phyloP scores from a whole-genome alignment of 2,797 vertebrate species.

The Helicolenus hilgendorfi region DNA sequence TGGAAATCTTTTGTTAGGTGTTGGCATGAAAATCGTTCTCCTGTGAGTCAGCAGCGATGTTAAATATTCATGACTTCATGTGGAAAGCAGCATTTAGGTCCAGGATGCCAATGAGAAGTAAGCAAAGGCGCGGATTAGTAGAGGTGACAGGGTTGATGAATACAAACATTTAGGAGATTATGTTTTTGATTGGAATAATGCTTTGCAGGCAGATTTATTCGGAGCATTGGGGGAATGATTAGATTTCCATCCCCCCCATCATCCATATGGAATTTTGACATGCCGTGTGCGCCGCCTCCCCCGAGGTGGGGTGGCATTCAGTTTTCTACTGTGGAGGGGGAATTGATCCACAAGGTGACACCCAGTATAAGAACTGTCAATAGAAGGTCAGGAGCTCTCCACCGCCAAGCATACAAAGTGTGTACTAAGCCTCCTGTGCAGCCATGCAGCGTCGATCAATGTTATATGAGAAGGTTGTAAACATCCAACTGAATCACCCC shows the following conservation, averaged over 20 bases:
- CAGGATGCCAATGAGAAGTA: constrained; percentile 77
- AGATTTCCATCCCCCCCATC: constrained; percentile 66
- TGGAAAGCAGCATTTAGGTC: constrained; percentile 81
- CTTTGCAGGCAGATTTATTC: constrained; percentile 85
- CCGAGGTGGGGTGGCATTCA: constrained; percentile 80
- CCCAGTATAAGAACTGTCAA: constrained; percentile 87
- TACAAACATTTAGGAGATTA: constrained; percentile 91
- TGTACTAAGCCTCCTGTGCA: constrained; percentile 81
- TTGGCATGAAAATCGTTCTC: constrained; percentile 79
- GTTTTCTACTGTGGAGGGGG: constrained; percentile 76
- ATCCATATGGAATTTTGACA: constrained; percentile 83
- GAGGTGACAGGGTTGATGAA: constrained; percentile 89
- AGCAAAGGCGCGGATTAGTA: constrained; percentile 82
- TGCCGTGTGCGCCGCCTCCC: constrained; percentile 63
- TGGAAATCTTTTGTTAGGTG: constrained; percentile 84
- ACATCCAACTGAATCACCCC: constrained; percentile 73
- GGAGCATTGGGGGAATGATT: constrained; percentile 78
- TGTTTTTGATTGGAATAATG: constrained; percentile 90
- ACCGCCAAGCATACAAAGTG: constrained; percentile 85
- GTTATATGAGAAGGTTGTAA: constrained; percentile 85
- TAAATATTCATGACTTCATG: constrained; percentile 87
- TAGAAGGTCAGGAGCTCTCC: constrained; percentile 86
- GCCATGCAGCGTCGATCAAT: constrained; percentile 82
- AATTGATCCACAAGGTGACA: constrained; percentile 91
- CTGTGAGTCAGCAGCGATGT: constrained; percentile 79